Base-by-base conservation (phyloP, 2,113 vertebrate genomes). In the Eolophus roseicapilla region DNA sequence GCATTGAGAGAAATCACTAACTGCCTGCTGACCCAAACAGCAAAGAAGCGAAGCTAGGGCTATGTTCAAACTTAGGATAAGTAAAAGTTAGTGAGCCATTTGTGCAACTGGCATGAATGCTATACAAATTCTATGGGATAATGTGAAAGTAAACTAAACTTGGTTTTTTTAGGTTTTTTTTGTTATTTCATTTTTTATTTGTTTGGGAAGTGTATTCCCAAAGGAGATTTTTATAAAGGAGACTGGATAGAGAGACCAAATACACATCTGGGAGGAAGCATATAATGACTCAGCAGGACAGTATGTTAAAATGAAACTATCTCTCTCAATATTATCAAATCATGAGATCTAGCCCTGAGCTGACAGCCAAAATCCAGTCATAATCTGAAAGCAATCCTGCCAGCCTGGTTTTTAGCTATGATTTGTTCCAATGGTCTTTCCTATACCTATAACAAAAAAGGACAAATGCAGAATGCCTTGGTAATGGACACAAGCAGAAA, bases 161-260 rank as follows among this genome's bases (percentile, higher is more conserved):
- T 24, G 16, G 17, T 13, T 59, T 20, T 57, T 50, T 39, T 39
- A 10, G 44, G 13, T 5, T 41, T 41, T 41, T 41, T 7, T 28
- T 53, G 8, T 16, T 23, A 29, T 14, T 31, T 47, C 33, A 59
- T 52, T 13, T 33, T 57, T 50, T 41, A 2, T 21, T 65, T 20
- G 46, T 8, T 33, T 47, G 9, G 27, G 4, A 70, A 52, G 10
- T 47, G 2, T 73, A 15, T 82, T 94, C 87, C 31, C 29, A 23
- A 27, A 64, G 29, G 29, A 74, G 7, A 63, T 24, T 77, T 13
- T 65, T 80, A 59, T 35, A 59, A 75, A 94, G 8, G 10, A 75
- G 17, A 35, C 15, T 46, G 71, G 17, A 39, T 3, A 53, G 15
- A 14, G 23, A 86, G 16, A 53, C 2, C 0, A 0, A 82, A 77